Conservation (phyloP, 2,797 vertebrate genomes). For the Heteromormyrus szaboi region DNA sequence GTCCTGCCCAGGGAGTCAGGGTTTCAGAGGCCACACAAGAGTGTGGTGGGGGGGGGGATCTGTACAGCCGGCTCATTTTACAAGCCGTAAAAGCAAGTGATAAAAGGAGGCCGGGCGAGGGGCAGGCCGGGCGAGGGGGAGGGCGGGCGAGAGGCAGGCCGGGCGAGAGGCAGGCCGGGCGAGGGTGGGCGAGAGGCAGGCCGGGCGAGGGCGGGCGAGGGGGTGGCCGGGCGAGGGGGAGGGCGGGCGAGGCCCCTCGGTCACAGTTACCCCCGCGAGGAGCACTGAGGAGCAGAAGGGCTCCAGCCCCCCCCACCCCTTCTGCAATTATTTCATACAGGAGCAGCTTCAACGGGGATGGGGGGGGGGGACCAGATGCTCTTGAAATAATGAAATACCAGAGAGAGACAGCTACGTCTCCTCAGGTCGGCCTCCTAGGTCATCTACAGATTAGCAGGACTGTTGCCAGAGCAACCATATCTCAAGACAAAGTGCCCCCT, state of each 20-base stretch:
- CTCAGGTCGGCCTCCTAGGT: slow-evolving; percentile 76
- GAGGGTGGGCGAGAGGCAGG: no score
- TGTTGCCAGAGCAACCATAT: slow-evolving; percentile 88
- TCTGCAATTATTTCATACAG: slow-evolving; percentile 54
- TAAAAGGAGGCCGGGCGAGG: neutral
- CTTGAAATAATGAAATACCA: slow-evolving; percentile 68
- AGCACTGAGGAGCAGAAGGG: neutral
- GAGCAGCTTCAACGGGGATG: neutral
- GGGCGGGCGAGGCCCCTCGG: no score
- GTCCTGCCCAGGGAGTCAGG: neutral
- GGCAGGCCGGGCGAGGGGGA: no score
- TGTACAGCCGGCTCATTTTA: no score
- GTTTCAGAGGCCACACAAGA: neutral
- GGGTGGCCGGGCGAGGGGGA: neutral
- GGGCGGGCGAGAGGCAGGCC: no score
- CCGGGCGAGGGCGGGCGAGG: no score
- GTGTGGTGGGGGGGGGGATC: neutral
- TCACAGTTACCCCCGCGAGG: neutral
- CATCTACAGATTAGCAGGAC: slow-evolving; percentile 89
- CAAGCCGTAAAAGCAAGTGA: slow-evolving; percentile 32
- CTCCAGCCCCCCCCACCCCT: neutral
- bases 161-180: no score
- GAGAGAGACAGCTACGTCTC: slow-evolving; percentile 59
- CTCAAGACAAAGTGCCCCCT: slow-evolving; percentile 56
- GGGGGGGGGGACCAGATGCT: slow-evolving; percentile 32